Base-by-base conservation (phyloP, 2,888 invertebrate species). In the Polydrusus pterygomalis region DNA sequence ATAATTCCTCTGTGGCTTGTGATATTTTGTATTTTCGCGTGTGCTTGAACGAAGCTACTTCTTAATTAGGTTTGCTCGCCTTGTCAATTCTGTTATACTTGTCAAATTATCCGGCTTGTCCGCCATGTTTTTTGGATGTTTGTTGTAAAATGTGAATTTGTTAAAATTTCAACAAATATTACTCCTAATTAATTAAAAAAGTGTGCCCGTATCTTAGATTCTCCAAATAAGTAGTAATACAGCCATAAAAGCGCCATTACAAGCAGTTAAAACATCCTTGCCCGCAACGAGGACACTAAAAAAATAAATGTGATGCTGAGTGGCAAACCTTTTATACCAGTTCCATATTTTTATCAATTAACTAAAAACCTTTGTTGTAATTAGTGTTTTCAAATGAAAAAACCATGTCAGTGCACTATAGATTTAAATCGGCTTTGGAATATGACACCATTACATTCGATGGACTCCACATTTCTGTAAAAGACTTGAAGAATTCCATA, bases 381-480 rank as follows among this genome's bases (percentile, higher is more conserved):
- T 34, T 15, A 34, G 56, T n/a, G 34, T 30, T 30, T n/a, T 34
- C 56, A 18, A 51, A 43, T 68, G 20, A 45, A 25, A 34, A 34
- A 67, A 62, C 51, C 58, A 97, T 97, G 94, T 98, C 97, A 85
- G 97, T 99, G 81, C 98, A 99, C 89, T 99, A 98, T 89, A 99
- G 99, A 89, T 99, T 99, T 87, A 98, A 98, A 90, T 97, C 97
- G 85, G 95, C 97, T 77, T 90, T 97, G 86, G 97, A 98, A 87
- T 97, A 95, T 89, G 97, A 98, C 87, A 98, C 98, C 9, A 94
- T 99, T 79, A 96, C 97, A 47, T 98, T 98, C 87, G 98, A 98
- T 91, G 99, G 98, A 75, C 91, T 99, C 75, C 96, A 97, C 87
- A 98, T 99, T 85, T 96, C 97, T 56, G 95, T 98, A 81, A 94